Evolutionary conservation across 2,797 vertebrate species (phyloP), one percentile per base, ranked within the genome.

Genomic region (Rachycentron canadum): DNA sequence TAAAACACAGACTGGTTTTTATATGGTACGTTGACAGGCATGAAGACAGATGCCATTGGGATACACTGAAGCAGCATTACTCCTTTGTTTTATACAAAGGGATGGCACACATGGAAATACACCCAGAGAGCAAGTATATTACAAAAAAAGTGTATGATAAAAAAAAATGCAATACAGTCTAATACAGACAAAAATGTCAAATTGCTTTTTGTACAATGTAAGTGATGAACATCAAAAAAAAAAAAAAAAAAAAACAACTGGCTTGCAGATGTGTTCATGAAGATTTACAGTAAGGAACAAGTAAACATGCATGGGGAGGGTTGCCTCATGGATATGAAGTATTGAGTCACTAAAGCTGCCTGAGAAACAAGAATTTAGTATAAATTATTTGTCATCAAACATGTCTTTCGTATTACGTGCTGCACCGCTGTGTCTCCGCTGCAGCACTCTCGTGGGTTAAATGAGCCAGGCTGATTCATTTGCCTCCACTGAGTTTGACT

Each of bases 391-490:
- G 89, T 89, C 83, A 79, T 81, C 81, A 86, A 86, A 90, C 90
- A 89, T 86, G 70, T 79, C 74, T 67, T 76, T 82, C 78, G 56
- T 61, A 73, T 89, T 86, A 81, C n/a, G 25, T 16, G 52, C 50
- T 17, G 49, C 59, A 25, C n/a, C 25, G 40, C 68, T 69, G 57
- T 34, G 69, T 76, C 78, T 40, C 17, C 80, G 76, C 82, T 76
- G 86, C 70, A 73, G 72, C 78, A 78, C 72, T 78, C 85, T 84
- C 76, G 28, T 47, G 86, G 86, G 88, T 91, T 90, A 90, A 92
- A 89, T 64, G 82, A 91, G 84, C 85, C 81, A 38, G 78, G 77
- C 73, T 88, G 91, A 92, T 92, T 92, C 89, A 88, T 91, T 80
- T 82, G 84, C 82, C 82, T 90, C 87, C 72, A 59, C 88, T 81